Evolutionary conservation across 2,888 invertebrate genomes (phyloP), one percentile per base, ranked within the genome.

Genomic region (Chalcosyrphus nemorum): DNA sequence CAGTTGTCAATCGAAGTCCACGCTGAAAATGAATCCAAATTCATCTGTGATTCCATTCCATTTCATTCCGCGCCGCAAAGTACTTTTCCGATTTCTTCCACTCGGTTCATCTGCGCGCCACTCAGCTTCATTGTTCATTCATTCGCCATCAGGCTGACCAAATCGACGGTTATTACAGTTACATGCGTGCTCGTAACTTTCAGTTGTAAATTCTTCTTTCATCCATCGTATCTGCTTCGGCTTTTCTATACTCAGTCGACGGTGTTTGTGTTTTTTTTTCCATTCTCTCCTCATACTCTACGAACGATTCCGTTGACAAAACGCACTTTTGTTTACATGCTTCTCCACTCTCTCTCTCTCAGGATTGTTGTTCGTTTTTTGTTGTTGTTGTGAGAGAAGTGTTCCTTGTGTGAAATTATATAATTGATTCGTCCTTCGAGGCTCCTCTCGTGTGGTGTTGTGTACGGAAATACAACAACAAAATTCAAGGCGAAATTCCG

Each of bases 361-460:
- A 24, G 24, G 24, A 24, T 24, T 24, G 29, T 29, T 7, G 29
- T 29, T 3, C 29, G 29, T 29, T 19, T 57, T 21, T 19, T 57
- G 5, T 41, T 59, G 4, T 29, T 38, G 4, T 29, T 27, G 4
- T 29, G 17, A 57, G 65, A 24, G 24, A 24, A 24, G 3, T 24
- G 71, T 61, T 77, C 61, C 71, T 47, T 71, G 43, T 41, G 72
- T 71, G 71, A 45, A 77, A 77, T 82, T 82, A 82, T 82, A 77
- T 82, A 82, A 82, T 68, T 82, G 38, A 77, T 61, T 72, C 65
- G 82, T 82, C 82, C 82, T 82, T 82, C 72, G 45, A 74, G 72
- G 77, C 68, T 78, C 66, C 27, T 41, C 52, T 35, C 11, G 13
- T 57, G 45, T 68, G 59, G n/a, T n/a, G n/a, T n/a, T n/a, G n/a